phyloP scores from a whole-genome alignment of 2,888 invertebrate genomes.

The Cryptops parisi region DNA sequence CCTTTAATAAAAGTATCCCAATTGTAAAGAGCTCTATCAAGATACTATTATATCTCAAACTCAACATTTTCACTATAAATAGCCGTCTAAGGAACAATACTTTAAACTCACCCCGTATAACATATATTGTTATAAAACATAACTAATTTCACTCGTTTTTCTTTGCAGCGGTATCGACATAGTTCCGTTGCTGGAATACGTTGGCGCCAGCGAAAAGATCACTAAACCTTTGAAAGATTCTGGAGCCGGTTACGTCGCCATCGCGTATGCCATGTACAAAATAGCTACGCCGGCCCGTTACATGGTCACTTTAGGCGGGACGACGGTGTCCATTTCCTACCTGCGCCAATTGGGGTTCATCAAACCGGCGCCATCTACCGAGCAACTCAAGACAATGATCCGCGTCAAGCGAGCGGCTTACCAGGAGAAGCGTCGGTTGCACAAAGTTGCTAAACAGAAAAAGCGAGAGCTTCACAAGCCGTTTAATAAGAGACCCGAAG shows the following conservation, averaged over 20 bases:
- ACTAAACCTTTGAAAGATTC: conserved; percentile 60
- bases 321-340: conserved; percentile 68
- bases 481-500: no score
- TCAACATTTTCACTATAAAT: no score
- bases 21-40: no score
- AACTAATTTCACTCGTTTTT: conserved; percentile 7
- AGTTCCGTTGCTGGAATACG: conserved; percentile 53
- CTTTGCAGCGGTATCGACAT: conserved; percentile 77
- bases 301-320: conserved; percentile 77
- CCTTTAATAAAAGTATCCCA: no score
- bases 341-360: conserved; percentile 65
- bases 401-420: conserved; percentile 33
- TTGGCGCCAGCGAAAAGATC: conserved; percentile 63
- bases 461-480: neutral
- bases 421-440: neutral
- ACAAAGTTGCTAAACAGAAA: neutral
- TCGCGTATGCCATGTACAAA: conserved; percentile 87
- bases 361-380: conserved; percentile 57
- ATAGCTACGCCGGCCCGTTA: conserved; percentile 79
- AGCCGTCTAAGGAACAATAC: no score
- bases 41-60: no score
- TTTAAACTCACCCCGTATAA: no score
- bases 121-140: neutral
- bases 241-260: conserved; percentile 71
- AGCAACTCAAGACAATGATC: conserved; percentile 47